Evolutionary conservation across 30 jellyfish, hydroid and myxozoan species (phyloP), one percentile per base, ranked within the genome.

Genomic region (Nemopilema nomurai): DNA sequence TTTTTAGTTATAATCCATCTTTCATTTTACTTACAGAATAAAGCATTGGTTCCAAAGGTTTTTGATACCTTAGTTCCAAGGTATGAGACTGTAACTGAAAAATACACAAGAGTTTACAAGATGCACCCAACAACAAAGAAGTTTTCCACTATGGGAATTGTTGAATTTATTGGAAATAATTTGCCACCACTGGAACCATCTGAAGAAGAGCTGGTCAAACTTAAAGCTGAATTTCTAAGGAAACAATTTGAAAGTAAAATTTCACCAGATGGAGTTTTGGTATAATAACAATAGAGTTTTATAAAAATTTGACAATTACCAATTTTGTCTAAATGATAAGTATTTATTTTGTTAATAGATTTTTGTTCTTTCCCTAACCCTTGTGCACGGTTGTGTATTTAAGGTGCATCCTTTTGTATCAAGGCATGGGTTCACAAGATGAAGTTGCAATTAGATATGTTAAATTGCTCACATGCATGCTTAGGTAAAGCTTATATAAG

Each of bases 11-110:
- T 66, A 27, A 66, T 16, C 18, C 8, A 4, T 67, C 21, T 19
- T 67, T 67, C 32, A 67, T 18, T 32, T 8, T 32, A 67, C 23
- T 22, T 9, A n/a, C 74, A 92, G 98, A 68, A 81, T 19, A 92
- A 92, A 71, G 80, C 93, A 71, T 80, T 92, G 78, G 92, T 92
- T 17, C 98, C 98, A 7, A 82, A 83, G 67, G 98, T 92, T 6
- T 92, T 92, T 57, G 88, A 92, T 20, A 93, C 76, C 22, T 81
- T 92, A 31, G 85, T 76, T 16, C 98, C 98, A 49, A 74, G 98
- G 28, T 92, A 31, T 80, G 77, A 66, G 30, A 51, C 89, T 41
- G 77, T 63, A 19, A 23, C 77, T 9, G 92, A 81, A 25, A 27
- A 70, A 23, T 92, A 92, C 83, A 92, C 98, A 25, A 84, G 62